phyloP scores from a whole-genome alignment of 1,140 invertebrate genomes.

The Brachionus asplanchnoidis region DNA sequence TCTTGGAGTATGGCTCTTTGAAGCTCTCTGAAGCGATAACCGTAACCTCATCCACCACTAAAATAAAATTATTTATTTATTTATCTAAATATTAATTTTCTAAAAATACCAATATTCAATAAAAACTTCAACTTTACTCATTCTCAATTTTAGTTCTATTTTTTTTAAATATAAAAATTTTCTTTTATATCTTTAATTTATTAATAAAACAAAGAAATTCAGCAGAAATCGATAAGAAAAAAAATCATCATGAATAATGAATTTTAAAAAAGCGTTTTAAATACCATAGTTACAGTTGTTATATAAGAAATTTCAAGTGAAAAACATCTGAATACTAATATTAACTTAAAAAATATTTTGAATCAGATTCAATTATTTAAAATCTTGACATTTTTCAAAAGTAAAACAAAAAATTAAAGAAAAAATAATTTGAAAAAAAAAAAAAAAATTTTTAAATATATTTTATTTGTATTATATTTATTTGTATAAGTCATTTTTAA shows the following conservation, averaged over 20 bases:
- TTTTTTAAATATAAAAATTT: too few species aligned
- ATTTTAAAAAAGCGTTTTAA: neutral
- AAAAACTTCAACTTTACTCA: neutral
- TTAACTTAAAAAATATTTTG: neutral
- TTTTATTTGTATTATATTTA: too few species aligned
- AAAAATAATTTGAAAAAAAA: neutral
- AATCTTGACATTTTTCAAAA: neutral
- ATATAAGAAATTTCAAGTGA: neutral
- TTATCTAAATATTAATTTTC: neutral
- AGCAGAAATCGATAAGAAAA: too few species aligned
- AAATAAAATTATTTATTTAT: neutral
- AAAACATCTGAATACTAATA: neutral
- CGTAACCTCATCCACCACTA: constrained; percentile 37
- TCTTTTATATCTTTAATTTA: too few species aligned
- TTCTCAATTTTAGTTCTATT: neutral
- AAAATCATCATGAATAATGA: neutral
- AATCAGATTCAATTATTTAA: too few species aligned
- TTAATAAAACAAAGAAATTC: too few species aligned
- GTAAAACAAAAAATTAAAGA: neutral
- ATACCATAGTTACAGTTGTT: neutral
- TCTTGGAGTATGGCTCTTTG: neutral
- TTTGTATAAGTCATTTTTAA: neutral
- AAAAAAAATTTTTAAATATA: too few species aligned
- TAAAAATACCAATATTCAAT: constrained; percentile 15
- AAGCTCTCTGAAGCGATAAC: constrained; percentile 9